These are phyloP conservation scores for Heteromurus nitidus DNA, from an alignment of 2,888 invertebrate genomes.

Conservation along the genomic window DNA sequence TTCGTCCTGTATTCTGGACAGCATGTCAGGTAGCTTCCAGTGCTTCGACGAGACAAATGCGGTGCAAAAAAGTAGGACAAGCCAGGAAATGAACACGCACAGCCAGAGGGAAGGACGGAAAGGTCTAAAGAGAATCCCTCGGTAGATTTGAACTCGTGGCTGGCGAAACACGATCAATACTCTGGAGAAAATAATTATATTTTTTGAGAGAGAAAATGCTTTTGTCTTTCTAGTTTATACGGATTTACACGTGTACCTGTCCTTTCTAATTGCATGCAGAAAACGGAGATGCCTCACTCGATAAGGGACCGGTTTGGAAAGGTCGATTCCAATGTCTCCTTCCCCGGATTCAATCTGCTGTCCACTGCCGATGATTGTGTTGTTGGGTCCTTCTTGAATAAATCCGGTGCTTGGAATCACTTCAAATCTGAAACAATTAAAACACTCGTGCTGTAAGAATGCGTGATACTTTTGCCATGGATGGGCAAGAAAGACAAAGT, in stretches of 20 bases:
- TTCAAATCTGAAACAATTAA: conserved; percentile 6
- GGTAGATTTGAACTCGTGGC: conserved; percentile 10
- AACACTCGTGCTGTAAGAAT: neutral
- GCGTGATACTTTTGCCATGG: neutral
- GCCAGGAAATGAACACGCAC: no score
- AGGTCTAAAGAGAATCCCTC: conserved; percentile 2
- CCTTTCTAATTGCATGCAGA: conserved; percentile 30
- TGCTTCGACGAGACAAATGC: no score
- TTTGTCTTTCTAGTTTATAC: no score
- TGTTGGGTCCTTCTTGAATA: conserved; percentile 19
- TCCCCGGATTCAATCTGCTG: conserved; percentile 22
- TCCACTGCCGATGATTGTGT: conserved; percentile 21
- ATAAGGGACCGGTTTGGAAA: conserved; percentile 26
- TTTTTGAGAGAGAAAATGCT: no score
- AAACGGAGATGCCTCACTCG: conserved; percentile 22
- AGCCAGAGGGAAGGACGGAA: conserved; percentile 19
- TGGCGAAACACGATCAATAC: conserved; percentile 42
- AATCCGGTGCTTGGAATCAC: conserved; percentile 20
- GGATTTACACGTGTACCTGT: no score
- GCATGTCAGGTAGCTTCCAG: no score
- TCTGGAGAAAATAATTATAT: neutral
- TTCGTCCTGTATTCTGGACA: no score
- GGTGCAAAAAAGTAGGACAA: no score
- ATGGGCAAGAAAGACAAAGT: no score
- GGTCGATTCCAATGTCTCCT: conserved; percentile 33